Evolutionary conservation across 30 jellyfish, hydroid and myxozoan species (phyloP), one percentile per base, ranked within the genome.

Genomic region (Hydractinia symbiolongicarpus): DNA sequence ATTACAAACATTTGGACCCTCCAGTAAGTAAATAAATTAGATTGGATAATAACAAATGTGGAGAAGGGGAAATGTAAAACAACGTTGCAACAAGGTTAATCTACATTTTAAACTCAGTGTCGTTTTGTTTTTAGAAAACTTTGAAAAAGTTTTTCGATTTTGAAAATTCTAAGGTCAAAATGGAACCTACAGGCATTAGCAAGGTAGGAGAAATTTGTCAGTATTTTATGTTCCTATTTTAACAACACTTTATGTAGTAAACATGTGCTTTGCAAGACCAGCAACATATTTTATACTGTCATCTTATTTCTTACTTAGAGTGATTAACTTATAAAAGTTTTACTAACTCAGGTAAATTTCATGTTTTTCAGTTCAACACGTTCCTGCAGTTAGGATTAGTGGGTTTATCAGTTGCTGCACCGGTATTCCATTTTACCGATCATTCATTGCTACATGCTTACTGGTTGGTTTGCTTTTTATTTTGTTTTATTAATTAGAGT

Each of bases 181-280:
- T 90, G 97, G 92, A 90, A 52, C 97, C 97, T 30, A 90, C 97
- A 8, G 83, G 54, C n/a, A 90, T 90, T 16, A 90, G 97, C 69
- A 90, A 90, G 94, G 95, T 82, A 17, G 17, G 71, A 50, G 16
- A 60, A 60, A 16, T 16, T 60, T 60, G 70, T 60, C 44, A 30
- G 44, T 30, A 30, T 30, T 30, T 30, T 30, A 30, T 30, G 44
- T 30, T 30, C 44, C 44, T 30, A 30, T 30, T 30, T 30, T 30
- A 30, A 30, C 44, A 30, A 30, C 44, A 30, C 44, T 30, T 30
- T 30, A 30, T 30, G 44, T 14, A 13, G 70, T 60, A 60, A 16
- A 16, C 15, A 14, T 13, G 15, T 60, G 70, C 70, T 16, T 30
- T 2, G 2, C 44, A 30, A 30, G 44, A 30, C 44, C 44, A 30